Percentiles rank a stretch among this genome's conserved stretches.
These are phyloP conservation scores for Eugnorisma glareosa DNA, from an alignment of 2,888 invertebrate species.

Conservation along the genomic window DNA sequence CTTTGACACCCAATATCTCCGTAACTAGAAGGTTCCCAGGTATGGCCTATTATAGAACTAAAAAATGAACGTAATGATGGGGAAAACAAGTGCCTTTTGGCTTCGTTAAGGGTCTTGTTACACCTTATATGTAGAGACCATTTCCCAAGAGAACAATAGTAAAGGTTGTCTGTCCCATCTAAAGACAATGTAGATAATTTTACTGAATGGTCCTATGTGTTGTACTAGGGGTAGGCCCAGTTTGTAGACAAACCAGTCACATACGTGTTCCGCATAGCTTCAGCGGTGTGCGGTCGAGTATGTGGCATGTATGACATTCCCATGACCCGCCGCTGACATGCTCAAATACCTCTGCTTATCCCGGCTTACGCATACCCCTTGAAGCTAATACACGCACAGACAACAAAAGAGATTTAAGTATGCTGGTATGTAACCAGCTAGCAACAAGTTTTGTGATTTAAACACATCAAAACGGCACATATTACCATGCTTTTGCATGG, in stretches of 20 bases:
- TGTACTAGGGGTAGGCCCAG: not conserved
- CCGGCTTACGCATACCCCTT: slow-evolving; percentile 9
- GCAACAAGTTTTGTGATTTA: not conserved
- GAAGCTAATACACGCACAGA: not conserved
- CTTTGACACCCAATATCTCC: no score
- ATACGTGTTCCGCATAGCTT: slow-evolving; percentile 34
- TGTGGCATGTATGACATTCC: slow-evolving; percentile 46
- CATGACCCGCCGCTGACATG: slow-evolving; percentile 26
- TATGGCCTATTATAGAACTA: no score
- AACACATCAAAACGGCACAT: not conserved
- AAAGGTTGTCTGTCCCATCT: not conserved
- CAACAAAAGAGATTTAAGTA: not conserved
- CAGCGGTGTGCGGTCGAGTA: slow-evolving; percentile 34
- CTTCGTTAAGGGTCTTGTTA: no score
- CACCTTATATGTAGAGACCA: no score
- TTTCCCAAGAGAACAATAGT: not conserved
- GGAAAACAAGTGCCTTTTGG: no score
- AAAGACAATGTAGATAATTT: not conserved
- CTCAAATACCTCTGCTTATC: slow-evolving; percentile 41
- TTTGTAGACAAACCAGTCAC: slow-evolving; percentile 10
- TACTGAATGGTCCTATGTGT: not conserved
- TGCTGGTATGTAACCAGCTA: not conserved
- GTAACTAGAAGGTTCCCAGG: no score
- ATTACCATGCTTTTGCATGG: not conserved
- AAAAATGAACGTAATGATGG: no score